Evolutionary conservation across 2,113 vertebrate genomes (phyloP), one percentile per base, ranked within the genome.

Genomic region (Sturnus vulgaris): DNA sequence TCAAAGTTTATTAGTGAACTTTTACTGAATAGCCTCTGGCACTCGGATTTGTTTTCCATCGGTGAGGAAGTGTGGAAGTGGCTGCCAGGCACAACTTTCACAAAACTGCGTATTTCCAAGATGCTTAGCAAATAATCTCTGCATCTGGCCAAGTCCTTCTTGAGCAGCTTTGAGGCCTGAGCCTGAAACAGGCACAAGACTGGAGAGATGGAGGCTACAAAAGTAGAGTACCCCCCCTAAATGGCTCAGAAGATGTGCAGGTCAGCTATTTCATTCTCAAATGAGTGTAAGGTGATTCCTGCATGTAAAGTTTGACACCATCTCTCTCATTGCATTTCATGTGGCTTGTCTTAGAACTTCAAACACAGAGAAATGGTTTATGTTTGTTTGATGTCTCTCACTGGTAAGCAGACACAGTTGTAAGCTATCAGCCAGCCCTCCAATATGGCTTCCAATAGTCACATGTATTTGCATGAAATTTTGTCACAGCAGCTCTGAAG

Each of bases 1-100:
- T 95, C 93, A 73, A 92, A 91, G 88, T 95, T 97, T 96, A 97
- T 97, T 97, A 95, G 96, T 53, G 72, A 90, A 80, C 90, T 95
- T 95, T 83, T 90, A 90, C 88, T 96, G 95, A 96, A 88, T 71
- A 95, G 90, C 40, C 73, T 90, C 96, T 97, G 97, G 97, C 96
- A 93, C 69, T 50, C 3, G 16, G 27, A 46, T 85, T 94, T 95
- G 79, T 95, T 98, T 97, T 97, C 95, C 97, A 93, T 50, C 92
- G 96, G 96, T 87, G 39, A 40, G 79, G 47, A 60, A 95, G 42
- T 47, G 57, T 89, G 63, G 77, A 85, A 70, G 90, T 82, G 80
- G 85, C 81, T 96, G 97, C 96, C 97, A 97, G 86, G 72, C 72
- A 76, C 49, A 71, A 56, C 80, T 95, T 96, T 90, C 82, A 95